These are phyloP conservation scores for Pluvianellus socialis DNA, from an alignment of 2,113 vertebrate species.

Conservation along the genomic window DNA sequence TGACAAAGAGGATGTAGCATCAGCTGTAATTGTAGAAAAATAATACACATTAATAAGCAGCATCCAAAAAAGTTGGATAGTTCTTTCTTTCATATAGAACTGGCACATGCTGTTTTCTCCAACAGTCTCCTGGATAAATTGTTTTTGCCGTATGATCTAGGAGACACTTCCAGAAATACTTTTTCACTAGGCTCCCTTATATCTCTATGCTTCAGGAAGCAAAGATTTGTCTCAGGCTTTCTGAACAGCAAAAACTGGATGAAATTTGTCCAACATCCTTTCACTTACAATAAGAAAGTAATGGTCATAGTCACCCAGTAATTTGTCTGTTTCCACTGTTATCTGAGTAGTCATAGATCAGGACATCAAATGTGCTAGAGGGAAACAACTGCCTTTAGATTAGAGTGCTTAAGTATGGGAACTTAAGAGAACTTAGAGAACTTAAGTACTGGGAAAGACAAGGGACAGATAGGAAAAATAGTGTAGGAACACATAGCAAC, in stretches of 20 bases:
- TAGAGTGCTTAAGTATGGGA: not conserved
- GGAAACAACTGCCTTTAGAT: not conserved
- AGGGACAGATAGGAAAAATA: not conserved
- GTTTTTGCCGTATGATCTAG: not conserved
- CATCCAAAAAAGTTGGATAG: not conserved
- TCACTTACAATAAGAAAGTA: not conserved
- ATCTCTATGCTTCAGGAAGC: not conserved
- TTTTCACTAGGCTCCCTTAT: not conserved
- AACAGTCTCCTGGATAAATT: not conserved
- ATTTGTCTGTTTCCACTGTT: not conserved
- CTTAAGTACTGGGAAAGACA: not conserved
- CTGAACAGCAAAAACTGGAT: not conserved
- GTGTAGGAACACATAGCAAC: not conserved
- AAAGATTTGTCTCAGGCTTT: not conserved
- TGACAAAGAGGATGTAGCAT: not conserved
- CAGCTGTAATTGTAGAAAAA: not conserved
- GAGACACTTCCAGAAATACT: not conserved
- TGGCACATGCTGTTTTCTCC: not conserved
- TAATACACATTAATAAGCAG: not conserved
- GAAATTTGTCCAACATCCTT: not conserved
- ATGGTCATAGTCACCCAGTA: not conserved
- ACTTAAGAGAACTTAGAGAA: too few relatives aligned
- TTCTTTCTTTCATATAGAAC: not conserved
- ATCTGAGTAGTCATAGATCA: not conserved
- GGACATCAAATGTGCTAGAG: not conserved